A percentile compares a stretch with the other conserved stretches of the same genome.
phyloP scores from a whole-genome alignment of 2,113 vertebrate species.

The Notiomystis cincta region DNA sequence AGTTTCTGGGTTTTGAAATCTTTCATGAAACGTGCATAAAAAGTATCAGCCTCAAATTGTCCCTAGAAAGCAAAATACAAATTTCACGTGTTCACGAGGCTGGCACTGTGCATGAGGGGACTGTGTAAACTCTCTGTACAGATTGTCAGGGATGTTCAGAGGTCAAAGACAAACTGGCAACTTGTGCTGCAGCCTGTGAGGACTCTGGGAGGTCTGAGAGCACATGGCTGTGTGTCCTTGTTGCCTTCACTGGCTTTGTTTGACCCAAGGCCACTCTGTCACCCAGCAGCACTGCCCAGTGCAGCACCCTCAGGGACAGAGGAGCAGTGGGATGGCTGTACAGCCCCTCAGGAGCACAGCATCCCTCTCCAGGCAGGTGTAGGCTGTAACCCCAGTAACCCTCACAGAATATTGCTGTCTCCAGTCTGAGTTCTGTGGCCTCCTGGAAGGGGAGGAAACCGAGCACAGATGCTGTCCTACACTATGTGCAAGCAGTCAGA shows the following conservation, averaged over 20 bases:
- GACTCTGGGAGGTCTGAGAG: not conserved
- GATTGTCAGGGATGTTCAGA: not conserved
- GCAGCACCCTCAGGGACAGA: not conserved
- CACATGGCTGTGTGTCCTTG: not conserved
- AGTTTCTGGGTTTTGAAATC: not conserved
- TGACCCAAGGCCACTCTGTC: not conserved
- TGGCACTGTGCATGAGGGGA: not conserved
- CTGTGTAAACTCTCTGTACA: not conserved
- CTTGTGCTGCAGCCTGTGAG: not conserved
- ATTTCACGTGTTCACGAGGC: not conserved
- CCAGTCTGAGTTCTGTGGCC: not conserved
- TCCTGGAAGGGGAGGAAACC: not conserved
- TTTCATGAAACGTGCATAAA: not conserved
- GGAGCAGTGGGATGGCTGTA: not conserved
- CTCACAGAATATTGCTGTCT: not conserved
- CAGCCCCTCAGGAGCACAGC: not conserved
- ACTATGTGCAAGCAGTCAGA: not conserved
- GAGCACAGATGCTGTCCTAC: not conserved
- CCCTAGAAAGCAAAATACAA: not conserved
- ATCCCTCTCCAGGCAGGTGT: not conserved
- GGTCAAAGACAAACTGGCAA: not conserved
- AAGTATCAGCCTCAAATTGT: not conserved
- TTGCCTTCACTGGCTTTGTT: not conserved
- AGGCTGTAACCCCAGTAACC: not conserved
- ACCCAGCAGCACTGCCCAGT: not conserved